Evolutionary conservation across 2,797 vertebrate species (phyloP), one percentile per base, ranked within the genome.

Genomic region (Alauda arvensis): DNA sequence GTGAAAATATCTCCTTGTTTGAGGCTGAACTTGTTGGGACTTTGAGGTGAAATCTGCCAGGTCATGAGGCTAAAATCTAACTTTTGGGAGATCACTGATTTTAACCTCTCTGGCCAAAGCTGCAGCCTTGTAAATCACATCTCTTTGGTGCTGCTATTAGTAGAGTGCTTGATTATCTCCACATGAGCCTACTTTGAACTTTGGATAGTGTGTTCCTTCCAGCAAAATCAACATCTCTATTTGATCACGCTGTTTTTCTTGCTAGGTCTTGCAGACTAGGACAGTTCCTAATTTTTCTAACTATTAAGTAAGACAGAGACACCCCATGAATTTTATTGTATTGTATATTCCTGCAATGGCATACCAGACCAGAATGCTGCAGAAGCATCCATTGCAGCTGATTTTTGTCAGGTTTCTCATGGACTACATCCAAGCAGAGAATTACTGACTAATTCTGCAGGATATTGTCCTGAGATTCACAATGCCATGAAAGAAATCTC

Each of bases 381-480:
- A 89, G 43, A 57, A 85, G 57, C 37, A 85, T 78, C 26, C 42
- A 45, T 4, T 80, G 74, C 21, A 42, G 52, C 21, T 74, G 77
- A 65, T 80, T 91, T 90, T 77, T 88, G 78, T 81, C 76, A 75
- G 55, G 14, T 62, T 88, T 79, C 55, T 79, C 24, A 34, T 66
- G 59, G 87, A 39, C 59, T 80, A 39, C 1, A 3, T 71, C 55
- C 62, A 79, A 79, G 66, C 23, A 29, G 31, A 86, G 51, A 68
- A 88, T 85, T 80, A 91, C 80, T 82, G 37, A 43, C 28, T 87
- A 92, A 63, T 86, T 84, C 62, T 77, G 24, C 25, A 79, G 43
- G 43, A 89, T 43, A 61, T 77, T 93, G 52, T 89, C 71, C 87
- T 71, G 77, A 70, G 75, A 85, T 68, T 89, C 81, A 77, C 71